A percentile compares a stretch with the other conserved stretches of the same genome.
Conservation (phyloP, 1,140 invertebrate species). For the Cydia fagiglandana region DNA sequence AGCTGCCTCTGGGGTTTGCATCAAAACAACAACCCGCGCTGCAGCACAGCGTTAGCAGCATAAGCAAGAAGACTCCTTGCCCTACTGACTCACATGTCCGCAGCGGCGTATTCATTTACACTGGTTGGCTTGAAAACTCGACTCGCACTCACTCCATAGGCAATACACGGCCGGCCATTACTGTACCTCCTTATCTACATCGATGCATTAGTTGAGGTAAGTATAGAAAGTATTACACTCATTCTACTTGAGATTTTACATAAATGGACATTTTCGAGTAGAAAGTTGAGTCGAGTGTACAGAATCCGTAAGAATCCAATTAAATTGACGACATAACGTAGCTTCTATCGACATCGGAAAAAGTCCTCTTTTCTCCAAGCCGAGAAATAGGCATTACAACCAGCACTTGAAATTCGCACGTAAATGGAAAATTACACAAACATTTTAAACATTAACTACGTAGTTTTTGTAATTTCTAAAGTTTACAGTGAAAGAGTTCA, state of each 20-base stretch:
- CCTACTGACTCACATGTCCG: too few relatives aligned
- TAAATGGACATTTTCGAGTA: background rate
- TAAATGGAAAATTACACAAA: too few relatives aligned
- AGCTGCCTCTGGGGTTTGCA: too few relatives aligned
- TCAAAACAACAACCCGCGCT: background rate
- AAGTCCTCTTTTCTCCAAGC: too few relatives aligned
- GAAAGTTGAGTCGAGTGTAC: background rate
- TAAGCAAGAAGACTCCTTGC: too few relatives aligned
- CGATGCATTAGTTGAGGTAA: constrained; percentile 2
- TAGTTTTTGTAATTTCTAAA: too few relatives aligned
- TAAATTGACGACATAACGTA: background rate
- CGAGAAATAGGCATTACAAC: too few relatives aligned
- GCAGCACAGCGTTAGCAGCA: too few relatives aligned
- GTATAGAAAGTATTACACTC: constrained; percentile 3
- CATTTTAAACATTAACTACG: too few relatives aligned
- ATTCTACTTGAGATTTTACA: background rate
- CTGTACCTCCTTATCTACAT: constrained; percentile 14
- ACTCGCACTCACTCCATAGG: background rate
- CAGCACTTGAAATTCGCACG: too few relatives aligned
- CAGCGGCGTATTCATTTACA: background rate
- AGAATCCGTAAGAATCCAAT: background rate
- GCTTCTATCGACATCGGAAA: background rate
- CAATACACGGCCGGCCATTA: background rate
- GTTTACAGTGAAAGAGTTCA: too few relatives aligned
- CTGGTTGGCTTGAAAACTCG: background rate